Evolutionary conservation across 2,888 invertebrate species (phyloP).

Genomic region (Pammene fasciana): DNA sequence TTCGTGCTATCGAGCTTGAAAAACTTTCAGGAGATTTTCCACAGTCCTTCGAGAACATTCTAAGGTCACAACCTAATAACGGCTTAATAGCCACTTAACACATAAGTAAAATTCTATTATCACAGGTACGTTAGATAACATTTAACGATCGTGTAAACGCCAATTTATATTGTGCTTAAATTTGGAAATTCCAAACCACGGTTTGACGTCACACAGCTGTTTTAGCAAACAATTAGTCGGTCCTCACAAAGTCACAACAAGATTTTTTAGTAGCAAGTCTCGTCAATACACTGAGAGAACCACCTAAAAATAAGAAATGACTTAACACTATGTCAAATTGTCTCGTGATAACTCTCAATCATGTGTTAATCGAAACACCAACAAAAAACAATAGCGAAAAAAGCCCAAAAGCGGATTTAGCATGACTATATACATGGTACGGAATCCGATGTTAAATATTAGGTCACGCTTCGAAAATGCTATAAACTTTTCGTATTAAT

Average conservation of each 20-base stretch:
- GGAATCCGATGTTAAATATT: constrained; percentile 73
- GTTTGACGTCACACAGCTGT: constrained; percentile 42
- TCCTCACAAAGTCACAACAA: constrained; percentile 56
- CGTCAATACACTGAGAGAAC: constrained; percentile 58
- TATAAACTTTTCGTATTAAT: background rate
- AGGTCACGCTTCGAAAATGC: constrained; percentile 56
- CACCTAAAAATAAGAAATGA: constrained; percentile 77
- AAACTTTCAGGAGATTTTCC: background rate
- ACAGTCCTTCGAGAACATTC: background rate
- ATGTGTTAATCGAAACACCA: constrained; percentile 78
- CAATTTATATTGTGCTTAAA: constrained; percentile 27
- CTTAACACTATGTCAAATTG: constrained; percentile 74
- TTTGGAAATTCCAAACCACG: constrained; percentile 41
- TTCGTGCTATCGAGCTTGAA: background rate
- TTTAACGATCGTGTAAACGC: constrained; percentile 3
- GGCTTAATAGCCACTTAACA: constrained; percentile 15
- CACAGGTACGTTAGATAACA: constrained; percentile 6
- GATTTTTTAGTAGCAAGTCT: constrained; percentile 61
- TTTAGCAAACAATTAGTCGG: constrained; percentile 37
- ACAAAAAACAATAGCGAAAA: constrained; percentile 68
- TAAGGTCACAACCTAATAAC: background rate
- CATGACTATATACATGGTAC: constrained; percentile 65
- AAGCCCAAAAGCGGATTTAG: constrained; percentile 76
- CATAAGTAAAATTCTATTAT: constrained; percentile 8
- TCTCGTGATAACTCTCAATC: constrained; percentile 78